Base-by-base conservation (phyloP, 2,113 vertebrate genomes). In the Eleginops maclovinus region DNA sequence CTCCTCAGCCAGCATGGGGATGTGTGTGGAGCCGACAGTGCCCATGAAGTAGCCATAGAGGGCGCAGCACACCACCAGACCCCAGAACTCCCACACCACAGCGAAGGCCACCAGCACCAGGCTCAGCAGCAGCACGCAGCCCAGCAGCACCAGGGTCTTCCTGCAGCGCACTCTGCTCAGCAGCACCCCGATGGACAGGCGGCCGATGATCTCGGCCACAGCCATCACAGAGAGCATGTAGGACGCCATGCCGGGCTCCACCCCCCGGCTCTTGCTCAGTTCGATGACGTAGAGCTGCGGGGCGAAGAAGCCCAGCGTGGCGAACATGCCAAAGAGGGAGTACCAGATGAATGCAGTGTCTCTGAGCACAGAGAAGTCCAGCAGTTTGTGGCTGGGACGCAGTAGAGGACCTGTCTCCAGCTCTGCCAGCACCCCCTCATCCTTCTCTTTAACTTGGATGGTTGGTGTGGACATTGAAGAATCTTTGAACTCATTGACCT, bases 241-340 rank as follows among this genome's bases (percentile, higher is more conserved):
- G 0, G 96, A 96, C 0, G 97, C 96, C 49, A 86, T 94, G 69
- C 93, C 91, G 12, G 94, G 91, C 43, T 94, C 54, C 0, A 98
- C 94, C 26, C 96, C 97, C 0, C 96, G 92, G 82, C 96, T 98
- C 77, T 96, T 94, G 21, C 96, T 96, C 75, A 99, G 87, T 6
- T 98, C 96, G 0, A 99, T 96, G 88, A 99, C 91, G 86, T 98
- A 99, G 4, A 99, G 89, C 64, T 97, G 97, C 0, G 98, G 98
- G 0, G 97, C 97, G 0, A 99, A 99, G 92, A 99, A 99, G 49
- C 97, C 98, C 85, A 99, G 88, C 0, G 97, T 97, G 63, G 97
- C 97, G 0, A 99, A 99, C 19, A 99, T 94, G 31, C 98, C 98
- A 24, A 99, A 99, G 1, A 97, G 88, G 1, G 97, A 93, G 19